These are phyloP conservation scores for Dicrurus megarhynchus DNA, from an alignment of 2,113 vertebrate genomes.

Conservation along the genomic window DNA sequence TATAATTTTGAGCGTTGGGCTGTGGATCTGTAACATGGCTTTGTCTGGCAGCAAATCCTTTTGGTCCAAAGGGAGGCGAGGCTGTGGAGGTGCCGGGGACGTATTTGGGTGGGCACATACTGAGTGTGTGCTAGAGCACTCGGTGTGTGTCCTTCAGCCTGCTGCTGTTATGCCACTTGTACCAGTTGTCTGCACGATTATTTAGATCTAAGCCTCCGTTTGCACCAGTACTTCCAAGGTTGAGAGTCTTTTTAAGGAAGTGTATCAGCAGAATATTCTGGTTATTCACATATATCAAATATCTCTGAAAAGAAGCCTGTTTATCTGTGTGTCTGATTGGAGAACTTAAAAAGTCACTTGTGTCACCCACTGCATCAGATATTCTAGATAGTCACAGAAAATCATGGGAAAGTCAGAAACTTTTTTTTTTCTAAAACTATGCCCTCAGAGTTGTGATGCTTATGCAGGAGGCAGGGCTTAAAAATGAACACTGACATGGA, in stretches of 20 bases:
- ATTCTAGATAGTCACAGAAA: neutral
- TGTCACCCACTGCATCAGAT: neutral
- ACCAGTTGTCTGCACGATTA: neutral
- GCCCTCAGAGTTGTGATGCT: neutral
- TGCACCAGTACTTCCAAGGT: neutral
- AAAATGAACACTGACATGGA: neutral
- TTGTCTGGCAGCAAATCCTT: neutral
- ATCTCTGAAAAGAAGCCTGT: neutral
- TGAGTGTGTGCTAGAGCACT: neutral
- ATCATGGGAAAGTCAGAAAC: neutral
- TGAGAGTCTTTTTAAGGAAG: neutral
- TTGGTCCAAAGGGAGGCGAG: neutral
- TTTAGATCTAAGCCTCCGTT: fast-evolving
- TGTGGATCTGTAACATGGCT: neutral
- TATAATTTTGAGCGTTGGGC: neutral
- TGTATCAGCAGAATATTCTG: neutral
- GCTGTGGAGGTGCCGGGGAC: neutral
- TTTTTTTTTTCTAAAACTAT: neutral
- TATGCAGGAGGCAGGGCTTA: neutral
- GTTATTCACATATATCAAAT: fast-evolving
- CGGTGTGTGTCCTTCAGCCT: neutral
- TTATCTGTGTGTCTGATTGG: neutral
- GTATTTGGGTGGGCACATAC: fast-evolving
- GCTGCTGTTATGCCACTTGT: fast-evolving
- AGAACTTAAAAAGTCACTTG: neutral